A percentile compares a stretch with the other conserved stretches of the same genome.
Evolutionary conservation across 2,797 vertebrate species (phyloP).

Genomic region (Bovichtus variegatus): DNA sequence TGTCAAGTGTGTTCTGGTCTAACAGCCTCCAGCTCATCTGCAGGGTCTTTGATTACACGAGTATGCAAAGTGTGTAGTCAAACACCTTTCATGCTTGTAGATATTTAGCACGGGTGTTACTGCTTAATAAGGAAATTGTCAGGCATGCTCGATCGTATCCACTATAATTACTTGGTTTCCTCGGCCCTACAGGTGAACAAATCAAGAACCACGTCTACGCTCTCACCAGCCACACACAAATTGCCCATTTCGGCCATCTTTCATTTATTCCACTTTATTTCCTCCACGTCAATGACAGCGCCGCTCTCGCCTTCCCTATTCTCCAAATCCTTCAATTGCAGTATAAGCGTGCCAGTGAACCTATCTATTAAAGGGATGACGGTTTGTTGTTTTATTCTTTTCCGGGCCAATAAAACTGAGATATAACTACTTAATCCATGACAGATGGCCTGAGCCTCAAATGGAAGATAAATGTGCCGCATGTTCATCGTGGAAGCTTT

Average conservation of each 20-base stretch:
- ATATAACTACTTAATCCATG: slow-evolving; percentile 55
- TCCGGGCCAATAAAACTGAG: slow-evolving; percentile 29
- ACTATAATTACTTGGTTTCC: not conserved
- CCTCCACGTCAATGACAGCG: slow-evolving; percentile 23
- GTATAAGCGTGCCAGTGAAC: slow-evolving; percentile 23
- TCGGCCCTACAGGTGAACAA: not conserved
- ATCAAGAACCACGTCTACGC: slow-evolving; percentile 6
- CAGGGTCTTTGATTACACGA: not conserved
- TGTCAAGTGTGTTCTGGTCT: not conserved
- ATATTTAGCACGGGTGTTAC: slow-evolving; percentile 3
- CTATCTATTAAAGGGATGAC: not conserved
- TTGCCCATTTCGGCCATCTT: slow-evolving; percentile 28
- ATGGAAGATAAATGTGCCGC: slow-evolving; percentile 36
- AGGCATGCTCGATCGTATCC: not conserved
- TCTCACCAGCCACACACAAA: slow-evolving; percentile 30
- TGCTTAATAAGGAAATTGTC: not conserved
- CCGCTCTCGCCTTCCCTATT: slow-evolving; percentile 11
- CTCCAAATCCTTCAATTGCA: slow-evolving; percentile 22
- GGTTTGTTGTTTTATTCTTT: slow-evolving; percentile 29
- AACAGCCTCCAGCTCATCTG: not conserved
- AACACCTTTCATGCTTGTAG: not conserved
- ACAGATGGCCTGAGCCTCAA: slow-evolving; percentile 21
- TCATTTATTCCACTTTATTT: slow-evolving; percentile 38
- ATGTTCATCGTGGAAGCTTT: slow-evolving; percentile 21
- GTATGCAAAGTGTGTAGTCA: not conserved